These are phyloP conservation scores for Eilema sororculum DNA, from an alignment of 2,888 invertebrate species.

Conservation along the genomic window DNA sequence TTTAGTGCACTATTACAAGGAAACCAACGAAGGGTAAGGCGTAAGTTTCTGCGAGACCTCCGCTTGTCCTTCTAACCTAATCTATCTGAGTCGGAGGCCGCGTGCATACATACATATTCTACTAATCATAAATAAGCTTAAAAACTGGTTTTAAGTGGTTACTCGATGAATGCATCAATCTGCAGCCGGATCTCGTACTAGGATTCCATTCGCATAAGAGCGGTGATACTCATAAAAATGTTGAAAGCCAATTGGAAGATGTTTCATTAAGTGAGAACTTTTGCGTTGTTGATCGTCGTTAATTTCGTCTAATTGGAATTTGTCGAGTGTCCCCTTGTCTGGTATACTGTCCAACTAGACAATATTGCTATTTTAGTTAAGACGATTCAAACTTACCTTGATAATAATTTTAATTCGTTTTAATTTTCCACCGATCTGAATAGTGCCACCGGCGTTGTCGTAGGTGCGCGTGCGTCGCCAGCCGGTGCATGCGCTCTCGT, in stretches of 20 bases:
- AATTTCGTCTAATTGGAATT: not conserved
- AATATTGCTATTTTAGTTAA: conserved; percentile 30
- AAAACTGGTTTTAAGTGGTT: no score
- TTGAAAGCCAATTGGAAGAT: conserved; percentile 3
- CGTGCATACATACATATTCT: no score
- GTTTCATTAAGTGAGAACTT: not conserved
- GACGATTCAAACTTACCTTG: conserved; percentile 24
- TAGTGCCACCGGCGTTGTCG: conserved; percentile 22
- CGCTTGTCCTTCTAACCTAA: no score
- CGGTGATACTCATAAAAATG: conserved; percentile 8
- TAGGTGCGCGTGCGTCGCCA: conserved; percentile 41
- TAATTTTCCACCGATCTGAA: conserved; percentile 39
- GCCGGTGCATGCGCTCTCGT: conserved; percentile 29
- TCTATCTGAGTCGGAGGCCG: no score
- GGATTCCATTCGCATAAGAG: conserved; percentile 5
- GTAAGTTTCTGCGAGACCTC: no score
- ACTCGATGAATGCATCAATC: no score
- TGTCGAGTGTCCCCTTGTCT: not conserved
- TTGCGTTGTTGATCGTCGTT: not conserved
- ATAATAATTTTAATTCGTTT: conserved; percentile 51
- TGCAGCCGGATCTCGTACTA: no score
- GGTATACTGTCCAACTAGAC: conserved; percentile 24
- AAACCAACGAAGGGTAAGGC: no score
- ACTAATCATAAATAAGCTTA: no score
- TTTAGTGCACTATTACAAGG: no score